Base-by-base conservation (phyloP, 2,113 vertebrate genomes). In the Rhea americana region DNA sequence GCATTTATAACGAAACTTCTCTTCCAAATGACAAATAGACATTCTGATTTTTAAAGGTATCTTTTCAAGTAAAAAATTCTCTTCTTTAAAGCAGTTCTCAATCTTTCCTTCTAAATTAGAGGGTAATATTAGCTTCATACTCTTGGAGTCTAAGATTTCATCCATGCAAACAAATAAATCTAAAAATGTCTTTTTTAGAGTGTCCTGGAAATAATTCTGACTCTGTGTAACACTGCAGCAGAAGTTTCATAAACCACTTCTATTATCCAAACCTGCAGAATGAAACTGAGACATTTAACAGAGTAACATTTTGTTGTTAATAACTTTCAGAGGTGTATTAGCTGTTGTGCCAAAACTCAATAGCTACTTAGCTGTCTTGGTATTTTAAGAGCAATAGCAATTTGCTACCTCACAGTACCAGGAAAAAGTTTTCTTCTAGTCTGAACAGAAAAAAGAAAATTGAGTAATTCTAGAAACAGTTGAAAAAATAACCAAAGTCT, bases 101-200 rank as follows among this genome's bases (percentile, higher is more conserved):
- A 56, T 61, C 39, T 47, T 74, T n/a, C 20, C 62, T 86, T 76
- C 74, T 79, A 90, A 95, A 92, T 86, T 32, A 81, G 72, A 93
- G 28, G 48, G 43, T 25, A 53, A 18, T 84, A 94, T 75, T 61
- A 82, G n/a, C 51, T 86, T 91, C 71, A 82, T 58, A 37, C 53
- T 86, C 72, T 20, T 62, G 61, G 22, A 93, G 76, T 68, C 80
- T 78, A 82, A 85, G 72, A 90, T 88, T 96, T 94, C 68, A 93
- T 88, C 53, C 90, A 48, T 76, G 93, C 80, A 62, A 78, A 90
- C 43, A 92, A 91, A 90, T 75, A 90, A 94, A 88, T 48, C 45
- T 10, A 93, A 62, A 62, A 90, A 93, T 2, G 7, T 58, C 39
- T 88, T 95, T 68, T 84, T 80, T 90, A 90, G 68, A 68, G 45